These are phyloP conservation scores for Erythrolamprus reginae DNA, from an alignment of 2,113 vertebrate genomes.

Conservation along the genomic window DNA sequence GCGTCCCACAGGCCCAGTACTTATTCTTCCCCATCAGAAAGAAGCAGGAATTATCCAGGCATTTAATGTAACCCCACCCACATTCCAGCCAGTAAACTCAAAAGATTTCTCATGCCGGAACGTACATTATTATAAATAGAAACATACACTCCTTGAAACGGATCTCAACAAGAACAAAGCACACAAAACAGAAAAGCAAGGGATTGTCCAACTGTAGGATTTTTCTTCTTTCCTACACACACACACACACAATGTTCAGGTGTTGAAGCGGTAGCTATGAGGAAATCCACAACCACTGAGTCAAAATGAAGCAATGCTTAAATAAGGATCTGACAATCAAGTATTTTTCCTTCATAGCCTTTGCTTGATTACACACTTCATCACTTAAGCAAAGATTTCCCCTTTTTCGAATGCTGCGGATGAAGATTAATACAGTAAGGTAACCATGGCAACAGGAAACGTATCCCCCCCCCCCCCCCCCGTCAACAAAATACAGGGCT, in stretches of 20 bases:
- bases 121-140: neutral
- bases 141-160: neutral
- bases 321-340: conserved; percentile 25
- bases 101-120: neutral
- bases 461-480: no score
- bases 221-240: neutral
- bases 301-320: conserved; percentile 23
- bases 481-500: conserved; percentile 31
- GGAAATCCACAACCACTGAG: neutral
- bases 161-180: neutral
- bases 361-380: conserved; percentile 33
- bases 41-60: neutral
- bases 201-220: neutral
- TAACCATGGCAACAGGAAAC: conserved; percentile 40
- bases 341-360: conserved; percentile 20
- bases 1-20: neutral
- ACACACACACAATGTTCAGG: neutral
- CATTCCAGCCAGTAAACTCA: neutral
- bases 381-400: conserved; percentile 35
- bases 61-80: neutral
- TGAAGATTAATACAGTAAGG: conserved; percentile 33
- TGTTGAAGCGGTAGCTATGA: neutral
- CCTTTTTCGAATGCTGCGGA: conserved; percentile 42
- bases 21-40: neutral
- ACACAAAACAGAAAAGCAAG: fast-evolving